Conservation (phyloP, 2,797 vertebrate species). For the Gallinago stenura region DNA sequence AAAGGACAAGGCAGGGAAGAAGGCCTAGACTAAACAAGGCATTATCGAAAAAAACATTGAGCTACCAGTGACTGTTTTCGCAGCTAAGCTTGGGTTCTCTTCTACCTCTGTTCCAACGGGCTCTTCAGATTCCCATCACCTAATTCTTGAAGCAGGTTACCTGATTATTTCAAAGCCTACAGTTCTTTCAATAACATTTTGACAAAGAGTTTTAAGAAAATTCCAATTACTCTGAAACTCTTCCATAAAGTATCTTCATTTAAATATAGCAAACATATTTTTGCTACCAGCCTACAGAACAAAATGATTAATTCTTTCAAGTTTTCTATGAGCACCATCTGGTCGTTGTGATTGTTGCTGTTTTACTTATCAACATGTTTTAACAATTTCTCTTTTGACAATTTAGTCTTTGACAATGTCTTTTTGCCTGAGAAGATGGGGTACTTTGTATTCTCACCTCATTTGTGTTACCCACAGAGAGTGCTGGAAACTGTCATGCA, state of each 20-base stretch:
- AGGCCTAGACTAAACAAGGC: not conserved
- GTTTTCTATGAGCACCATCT: slow-evolving; percentile 49
- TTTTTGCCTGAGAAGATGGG: not conserved
- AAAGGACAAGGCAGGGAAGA: not conserved
- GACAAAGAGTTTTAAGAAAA: not conserved
- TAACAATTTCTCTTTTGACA: not conserved
- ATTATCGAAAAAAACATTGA: accelerated
- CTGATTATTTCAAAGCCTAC: not conserved
- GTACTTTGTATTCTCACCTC: not conserved
- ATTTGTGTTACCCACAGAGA: not conserved
- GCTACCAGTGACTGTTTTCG: not conserved
- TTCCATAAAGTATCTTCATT: not conserved
- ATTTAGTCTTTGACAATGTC: not conserved
- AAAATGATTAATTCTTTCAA: slow-evolving; percentile 20
- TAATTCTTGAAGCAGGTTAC: not conserved
- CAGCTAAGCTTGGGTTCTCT: not conserved
- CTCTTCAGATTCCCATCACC: not conserved
- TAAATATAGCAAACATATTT: slow-evolving; percentile 46
- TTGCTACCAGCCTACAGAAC: slow-evolving; percentile 26
- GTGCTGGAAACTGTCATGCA: not conserved
- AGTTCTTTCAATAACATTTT: not conserved
- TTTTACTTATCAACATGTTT: slow-evolving; percentile 32
- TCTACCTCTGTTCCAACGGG: not conserved
- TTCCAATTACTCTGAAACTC: not conserved
- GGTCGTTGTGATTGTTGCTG: not conserved